Base-by-base conservation (phyloP, 1,140 invertebrate genomes). In the Melanaphis sacchari region DNA sequence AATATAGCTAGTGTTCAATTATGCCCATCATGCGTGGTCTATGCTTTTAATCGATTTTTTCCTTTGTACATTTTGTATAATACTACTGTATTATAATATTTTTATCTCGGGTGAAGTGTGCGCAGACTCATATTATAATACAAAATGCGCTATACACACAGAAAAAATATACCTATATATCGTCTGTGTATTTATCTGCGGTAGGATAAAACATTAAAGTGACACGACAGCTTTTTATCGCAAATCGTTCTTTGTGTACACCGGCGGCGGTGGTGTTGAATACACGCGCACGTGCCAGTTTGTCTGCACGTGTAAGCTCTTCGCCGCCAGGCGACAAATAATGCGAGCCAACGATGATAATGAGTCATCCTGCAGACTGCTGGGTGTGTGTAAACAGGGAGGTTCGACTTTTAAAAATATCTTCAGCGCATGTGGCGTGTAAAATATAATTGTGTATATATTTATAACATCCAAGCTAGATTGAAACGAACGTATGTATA, bases 221-320 rank as follows among this genome's bases (percentile, higher is more conserved):
- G 91, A 82, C 76, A 85, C 76, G 91, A 82, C 91, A 40, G 46
- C 81, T 84, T 66, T 93, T 93, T 92, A 82, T 92, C 90, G 66
- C 66, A 76, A 91, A 91, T 41, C 90, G 90, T 52, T 36, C 90
- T 91, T 76, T 81, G 88, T 90, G 31, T 41, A 59, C 49, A 11
- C 49, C 49, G 88, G 52, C 89, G 54, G 52, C 52, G 41, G 59
- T 46, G 76, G 76, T 49, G 90, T 52, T 93, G 76, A 54, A 85
- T 31, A 85, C 76, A 40, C 43, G 24, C 91, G 91, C 91, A 93
- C 91, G 91, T 93, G 91, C 38, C 91, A 18, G 91, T 93, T 93
- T 38, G 91, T 93, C 91, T 54, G 91, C 91, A 85, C 91, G 91
- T 85, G 91, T 93, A 85, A 85, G 91, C 91, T 93, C 81, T 54